A percentile compares a stretch with the other conserved stretches of the same genome.
These are phyloP conservation scores for Hymenopus coronatus DNA, from an alignment of 2,888 invertebrate genomes.

Conservation along the genomic window DNA sequence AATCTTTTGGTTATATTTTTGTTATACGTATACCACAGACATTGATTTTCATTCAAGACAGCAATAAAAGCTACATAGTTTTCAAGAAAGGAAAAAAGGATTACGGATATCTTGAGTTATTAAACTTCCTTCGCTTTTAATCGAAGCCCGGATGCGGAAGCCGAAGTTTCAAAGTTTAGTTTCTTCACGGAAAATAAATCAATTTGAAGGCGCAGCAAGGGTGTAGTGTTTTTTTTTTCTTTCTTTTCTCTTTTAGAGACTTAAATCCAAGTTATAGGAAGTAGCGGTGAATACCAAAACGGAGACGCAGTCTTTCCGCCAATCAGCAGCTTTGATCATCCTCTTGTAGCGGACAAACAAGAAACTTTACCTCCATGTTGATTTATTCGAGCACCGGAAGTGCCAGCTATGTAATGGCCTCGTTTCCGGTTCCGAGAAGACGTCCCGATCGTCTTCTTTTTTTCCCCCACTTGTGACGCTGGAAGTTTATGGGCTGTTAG, in stretches of 20 bases:
- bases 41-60: no score
- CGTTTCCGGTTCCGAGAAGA: slow-evolving; percentile 12
- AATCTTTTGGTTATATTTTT: no score
- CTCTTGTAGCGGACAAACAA: not conserved
- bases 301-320: not conserved
- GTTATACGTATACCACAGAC: no score
- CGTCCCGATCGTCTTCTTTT: not conserved
- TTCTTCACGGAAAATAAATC: not conserved
- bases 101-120: not conserved
- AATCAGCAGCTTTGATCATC: not conserved
- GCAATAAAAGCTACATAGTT: no score
- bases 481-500: not conserved
- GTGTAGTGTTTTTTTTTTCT: not conserved
- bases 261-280: not conserved
- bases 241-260: not conserved
- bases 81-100: no score
- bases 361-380: not conserved
- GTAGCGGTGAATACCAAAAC: not conserved
- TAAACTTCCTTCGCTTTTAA: not conserved
- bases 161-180: not conserved
- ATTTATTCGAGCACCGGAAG: not conserved
- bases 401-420: slow-evolving; percentile 2
- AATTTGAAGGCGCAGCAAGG: not conserved
- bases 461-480: not conserved
- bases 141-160: not conserved